Percentiles rank a stretch among this genome's conserved stretches.
These are phyloP conservation scores for Styela clava DNA, from an alignment of 23 tunicate species.

Conservation along the genomic window DNA sequence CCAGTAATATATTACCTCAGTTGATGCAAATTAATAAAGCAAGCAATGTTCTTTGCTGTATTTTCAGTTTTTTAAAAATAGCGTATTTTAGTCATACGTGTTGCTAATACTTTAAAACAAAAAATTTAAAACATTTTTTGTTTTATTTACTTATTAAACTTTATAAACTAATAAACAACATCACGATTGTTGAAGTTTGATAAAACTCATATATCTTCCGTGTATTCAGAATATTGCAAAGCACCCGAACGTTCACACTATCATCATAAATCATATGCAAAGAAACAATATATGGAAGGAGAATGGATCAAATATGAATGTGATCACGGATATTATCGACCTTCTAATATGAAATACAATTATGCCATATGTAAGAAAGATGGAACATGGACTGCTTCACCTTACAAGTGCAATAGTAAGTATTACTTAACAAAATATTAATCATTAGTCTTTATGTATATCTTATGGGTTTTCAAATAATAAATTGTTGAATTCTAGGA, in stretches of 20 bases:
- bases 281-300: slow-evolving; percentile 17
- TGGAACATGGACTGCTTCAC: slow-evolving; percentile 5
- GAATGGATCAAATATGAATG: slow-evolving; percentile 30
- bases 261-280: slow-evolving; percentile 12
- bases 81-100: not conserved
- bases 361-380: slow-evolving; percentile 15
- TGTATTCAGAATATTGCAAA: slow-evolving; percentile 25
- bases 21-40: not conserved
- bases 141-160: too few relatives aligned
- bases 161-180: too few relatives aligned
- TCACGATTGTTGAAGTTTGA: not conserved
- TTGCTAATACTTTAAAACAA: not conserved
- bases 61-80: too few relatives aligned
- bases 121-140: too few relatives aligned
- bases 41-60: too few relatives aligned
- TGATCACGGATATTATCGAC: slow-evolving; percentile 26
- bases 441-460: not conserved
- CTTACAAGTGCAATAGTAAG: slow-evolving; percentile 29
- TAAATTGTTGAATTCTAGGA: not conserved
- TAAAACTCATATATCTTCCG: not conserved
- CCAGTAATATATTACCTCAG: not conserved
- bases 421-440: not conserved
- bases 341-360: slow-evolving; percentile 1
- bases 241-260: not conserved
- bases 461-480: not conserved